phyloP scores from a whole-genome alignment of 1,140 invertebrate species.

The Euborellia annulipes region DNA sequence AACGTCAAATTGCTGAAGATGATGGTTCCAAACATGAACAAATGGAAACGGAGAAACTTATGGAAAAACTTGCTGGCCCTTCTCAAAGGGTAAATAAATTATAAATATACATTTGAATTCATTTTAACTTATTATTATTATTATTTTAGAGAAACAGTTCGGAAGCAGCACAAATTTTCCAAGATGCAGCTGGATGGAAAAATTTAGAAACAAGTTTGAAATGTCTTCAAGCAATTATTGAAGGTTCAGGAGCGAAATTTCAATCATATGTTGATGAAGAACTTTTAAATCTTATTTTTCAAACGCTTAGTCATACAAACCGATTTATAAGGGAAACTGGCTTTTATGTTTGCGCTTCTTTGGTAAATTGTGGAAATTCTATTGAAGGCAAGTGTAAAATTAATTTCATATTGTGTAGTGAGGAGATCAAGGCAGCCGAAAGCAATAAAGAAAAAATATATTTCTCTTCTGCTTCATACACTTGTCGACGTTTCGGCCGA shows the following conservation, averaged over 20 bases:
- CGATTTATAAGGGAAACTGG: slow-evolving; percentile 39
- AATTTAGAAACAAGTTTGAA: slow-evolving; percentile 40
- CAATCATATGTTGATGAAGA: slow-evolving; percentile 29
- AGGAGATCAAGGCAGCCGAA: too few species aligned
- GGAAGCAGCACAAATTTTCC: slow-evolving; percentile 31
- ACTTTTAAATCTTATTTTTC: slow-evolving; percentile 32
- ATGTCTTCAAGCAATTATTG: slow-evolving; percentile 34
- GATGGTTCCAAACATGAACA: slow-evolving; percentile 16
- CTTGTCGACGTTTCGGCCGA: too few species aligned
- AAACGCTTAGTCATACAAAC: slow-evolving; percentile 33
- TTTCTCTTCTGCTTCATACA: too few species aligned
- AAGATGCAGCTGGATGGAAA: slow-evolving; percentile 40
- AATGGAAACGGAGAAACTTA: slow-evolving; percentile 19
- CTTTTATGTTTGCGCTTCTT: slow-evolving; percentile 32
- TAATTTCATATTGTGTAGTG: too few species aligned
- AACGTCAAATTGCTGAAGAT: slow-evolving; percentile 24
- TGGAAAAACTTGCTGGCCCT: slow-evolving; percentile 19
- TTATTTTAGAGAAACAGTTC: slow-evolving; percentile 22
- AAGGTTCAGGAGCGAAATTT: slow-evolving; percentile 31
- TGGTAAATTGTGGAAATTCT: slow-evolving; percentile 28
- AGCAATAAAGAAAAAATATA: too few species aligned
- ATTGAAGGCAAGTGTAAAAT: slow-evolving; percentile 6
- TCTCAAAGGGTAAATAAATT: slow-evolving; percentile 12
- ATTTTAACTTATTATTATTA: neutral
- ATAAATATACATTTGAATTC: slow-evolving; percentile 7